Conservation (phyloP, 2,888 invertebrate species). For the Pediacus dermestoides region DNA sequence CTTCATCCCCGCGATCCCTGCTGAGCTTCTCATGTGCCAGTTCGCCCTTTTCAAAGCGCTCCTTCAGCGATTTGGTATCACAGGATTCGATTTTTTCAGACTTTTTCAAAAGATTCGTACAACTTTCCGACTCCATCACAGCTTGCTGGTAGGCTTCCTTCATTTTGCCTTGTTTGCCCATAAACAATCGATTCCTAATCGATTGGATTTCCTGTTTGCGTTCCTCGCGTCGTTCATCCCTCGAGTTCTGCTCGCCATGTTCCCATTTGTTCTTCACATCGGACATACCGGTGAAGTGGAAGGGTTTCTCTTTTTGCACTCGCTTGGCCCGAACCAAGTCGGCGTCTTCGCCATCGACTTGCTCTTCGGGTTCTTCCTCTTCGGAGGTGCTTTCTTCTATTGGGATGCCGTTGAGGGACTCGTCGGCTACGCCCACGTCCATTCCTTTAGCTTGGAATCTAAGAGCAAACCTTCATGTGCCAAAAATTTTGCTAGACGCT, state of each 20-base stretch:
- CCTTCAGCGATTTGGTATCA: conserved; percentile 55
- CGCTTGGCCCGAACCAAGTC: conserved; percentile 59
- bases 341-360: conserved; percentile 56
- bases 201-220: conserved; percentile 86
- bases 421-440: conserved; percentile 75
- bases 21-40: conserved; percentile 57
- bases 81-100: conserved; percentile 57
- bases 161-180: conserved; percentile 86
- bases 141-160: conserved; percentile 92
- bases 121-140: conserved; percentile 70
- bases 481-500: no score
- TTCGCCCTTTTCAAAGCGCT: conserved; percentile 79
- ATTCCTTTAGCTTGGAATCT: conserved; percentile 79
- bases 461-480: conserved; percentile 9
- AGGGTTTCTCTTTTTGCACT: conserved; percentile 67
- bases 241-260: conserved; percentile 55
- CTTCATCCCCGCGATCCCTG: conserved; percentile 56
- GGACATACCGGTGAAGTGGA: conserved; percentile 77
- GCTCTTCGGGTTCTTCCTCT: conserved; percentile 60
- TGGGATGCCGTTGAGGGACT: conserved; percentile 69
- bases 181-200: conserved; percentile 77
- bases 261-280: conserved; percentile 83
- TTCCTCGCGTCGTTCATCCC: conserved; percentile 71
- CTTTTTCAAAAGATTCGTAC: conserved; percentile 51
- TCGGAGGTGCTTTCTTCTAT: conserved; percentile 69